These are phyloP conservation scores for Paralichthys olivaceus DNA, from an alignment of 2,113 vertebrate genomes.

Conservation along the genomic window DNA sequence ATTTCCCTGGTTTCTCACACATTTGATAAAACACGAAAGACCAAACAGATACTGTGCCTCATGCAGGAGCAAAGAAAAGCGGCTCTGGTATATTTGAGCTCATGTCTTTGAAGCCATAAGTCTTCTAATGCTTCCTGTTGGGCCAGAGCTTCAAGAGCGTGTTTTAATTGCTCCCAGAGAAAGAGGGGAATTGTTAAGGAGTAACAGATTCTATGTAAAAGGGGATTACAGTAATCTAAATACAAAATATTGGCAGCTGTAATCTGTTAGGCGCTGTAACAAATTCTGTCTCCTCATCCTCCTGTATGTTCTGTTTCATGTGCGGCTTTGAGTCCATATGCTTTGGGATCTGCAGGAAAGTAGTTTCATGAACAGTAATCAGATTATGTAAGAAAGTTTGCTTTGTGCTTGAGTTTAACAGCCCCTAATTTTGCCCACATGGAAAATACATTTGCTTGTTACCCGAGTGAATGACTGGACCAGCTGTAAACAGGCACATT, in stretches of 20 bases:
- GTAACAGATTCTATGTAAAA: constrained; percentile 61
- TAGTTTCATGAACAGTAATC: background rate
- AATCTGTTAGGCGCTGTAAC: constrained; percentile 31
- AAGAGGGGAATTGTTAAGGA: constrained; percentile 68
- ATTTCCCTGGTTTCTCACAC: constrained; percentile 24
- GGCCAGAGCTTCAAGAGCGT: constrained; percentile 58
- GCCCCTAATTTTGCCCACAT: constrained; percentile 3
- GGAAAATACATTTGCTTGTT: background rate
- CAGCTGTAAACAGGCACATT: too few relatives aligned
- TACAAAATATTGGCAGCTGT: constrained; percentile 62
- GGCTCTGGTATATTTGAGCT: constrained; percentile 59
- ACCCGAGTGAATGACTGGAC: too few relatives aligned
- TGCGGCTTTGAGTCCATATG: background rate
- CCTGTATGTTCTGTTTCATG: background rate
- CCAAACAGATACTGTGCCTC: constrained; percentile 6
- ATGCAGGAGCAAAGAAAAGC: constrained; percentile 5
- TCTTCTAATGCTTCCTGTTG: constrained; percentile 72
- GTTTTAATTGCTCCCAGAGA: constrained; percentile 82
- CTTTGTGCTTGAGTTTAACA: constrained; percentile 14
- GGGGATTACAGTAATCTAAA: constrained; percentile 62
- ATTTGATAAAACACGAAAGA: constrained; percentile 42
- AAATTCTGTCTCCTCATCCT: constrained; percentile 1
- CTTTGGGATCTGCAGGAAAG: constrained; percentile 9
- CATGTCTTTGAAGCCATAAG: constrained; percentile 74
- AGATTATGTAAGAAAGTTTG: constrained; percentile 14